These are phyloP conservation scores for Vulpes lagopus DNA, from an alignment of 2,113 vertebrate species.

Conservation along the genomic window DNA sequence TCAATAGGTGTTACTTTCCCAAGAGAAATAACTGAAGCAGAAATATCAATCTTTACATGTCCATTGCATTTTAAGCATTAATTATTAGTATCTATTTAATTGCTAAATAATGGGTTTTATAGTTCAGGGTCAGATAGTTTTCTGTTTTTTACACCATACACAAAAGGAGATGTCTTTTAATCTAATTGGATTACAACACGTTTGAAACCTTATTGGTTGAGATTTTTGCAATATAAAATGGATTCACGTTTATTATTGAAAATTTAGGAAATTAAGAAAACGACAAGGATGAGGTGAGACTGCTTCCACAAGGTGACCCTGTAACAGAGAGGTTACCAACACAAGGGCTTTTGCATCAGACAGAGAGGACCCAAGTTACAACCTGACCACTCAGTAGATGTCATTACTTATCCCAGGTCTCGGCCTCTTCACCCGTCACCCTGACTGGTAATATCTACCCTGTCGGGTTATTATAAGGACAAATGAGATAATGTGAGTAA, in stretches of 20 bases:
- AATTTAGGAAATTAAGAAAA: slow-evolving; percentile 20
- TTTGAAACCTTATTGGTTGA: not conserved
- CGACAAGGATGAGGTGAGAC: not conserved
- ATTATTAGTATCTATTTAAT: slow-evolving; percentile 18
- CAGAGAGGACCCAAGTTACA: not conserved
- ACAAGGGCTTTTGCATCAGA: not conserved
- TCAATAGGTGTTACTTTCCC: slow-evolving; percentile 25
- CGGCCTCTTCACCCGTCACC: not conserved
- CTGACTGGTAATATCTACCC: not conserved
- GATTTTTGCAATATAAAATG: slow-evolving; percentile 3
- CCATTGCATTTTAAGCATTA: slow-evolving; percentile 18
- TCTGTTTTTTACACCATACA: not conserved
- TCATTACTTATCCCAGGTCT: not conserved
- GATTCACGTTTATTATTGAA: slow-evolving; percentile 37
- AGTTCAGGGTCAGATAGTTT: not conserved
- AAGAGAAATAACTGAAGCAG: slow-evolving; percentile 63
- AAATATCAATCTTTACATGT: not conserved
- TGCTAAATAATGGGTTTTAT: not conserved
- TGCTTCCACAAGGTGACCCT: not conserved
- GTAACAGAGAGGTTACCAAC: not conserved
- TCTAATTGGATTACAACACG: not conserved
- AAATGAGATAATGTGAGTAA: not conserved
- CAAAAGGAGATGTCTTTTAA: not conserved
- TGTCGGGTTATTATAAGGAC: not conserved
- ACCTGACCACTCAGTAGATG: not conserved